phyloP scores from a whole-genome alignment of 2,113 vertebrate genomes.

The Piaya cayana region DNA sequence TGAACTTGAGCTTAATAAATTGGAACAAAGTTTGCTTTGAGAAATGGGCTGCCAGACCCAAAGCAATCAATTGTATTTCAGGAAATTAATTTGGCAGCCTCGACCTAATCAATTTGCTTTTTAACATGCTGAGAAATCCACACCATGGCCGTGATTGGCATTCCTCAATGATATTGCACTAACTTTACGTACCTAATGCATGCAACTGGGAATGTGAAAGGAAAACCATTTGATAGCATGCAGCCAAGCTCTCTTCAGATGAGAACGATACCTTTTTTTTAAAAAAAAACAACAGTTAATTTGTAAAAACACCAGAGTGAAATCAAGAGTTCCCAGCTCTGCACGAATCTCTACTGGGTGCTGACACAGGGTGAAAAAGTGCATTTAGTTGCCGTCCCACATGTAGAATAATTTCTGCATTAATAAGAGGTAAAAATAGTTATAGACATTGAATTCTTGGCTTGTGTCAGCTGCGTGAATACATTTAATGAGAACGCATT shows the following conservation, averaged over 20 bases:
- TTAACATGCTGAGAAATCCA: background rate
- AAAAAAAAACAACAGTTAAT: background rate
- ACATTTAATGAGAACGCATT: background rate
- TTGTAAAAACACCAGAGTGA: background rate
- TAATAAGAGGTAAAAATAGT: slow-evolving; percentile 27
- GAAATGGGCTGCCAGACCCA: background rate
- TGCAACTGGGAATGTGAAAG: background rate
- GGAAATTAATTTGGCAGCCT: background rate
- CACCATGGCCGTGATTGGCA: background rate
- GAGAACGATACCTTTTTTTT: background rate
- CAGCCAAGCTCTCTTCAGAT: background rate
- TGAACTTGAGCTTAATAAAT: background rate
- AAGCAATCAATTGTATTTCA: background rate
- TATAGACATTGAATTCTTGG: background rate
- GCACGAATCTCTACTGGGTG: background rate
- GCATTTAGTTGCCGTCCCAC: background rate
- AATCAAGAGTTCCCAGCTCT: background rate
- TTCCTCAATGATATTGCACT: background rate
- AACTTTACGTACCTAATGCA: accelerated
- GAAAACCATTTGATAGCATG: background rate
- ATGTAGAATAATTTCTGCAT: background rate
- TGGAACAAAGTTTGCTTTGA: background rate
- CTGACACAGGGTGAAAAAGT: background rate
- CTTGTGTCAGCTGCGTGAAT: background rate
- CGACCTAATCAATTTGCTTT: background rate